phyloP scores from a whole-genome alignment of 1,140 invertebrate genomes.

The Thaumatotibia leucotreta region DNA sequence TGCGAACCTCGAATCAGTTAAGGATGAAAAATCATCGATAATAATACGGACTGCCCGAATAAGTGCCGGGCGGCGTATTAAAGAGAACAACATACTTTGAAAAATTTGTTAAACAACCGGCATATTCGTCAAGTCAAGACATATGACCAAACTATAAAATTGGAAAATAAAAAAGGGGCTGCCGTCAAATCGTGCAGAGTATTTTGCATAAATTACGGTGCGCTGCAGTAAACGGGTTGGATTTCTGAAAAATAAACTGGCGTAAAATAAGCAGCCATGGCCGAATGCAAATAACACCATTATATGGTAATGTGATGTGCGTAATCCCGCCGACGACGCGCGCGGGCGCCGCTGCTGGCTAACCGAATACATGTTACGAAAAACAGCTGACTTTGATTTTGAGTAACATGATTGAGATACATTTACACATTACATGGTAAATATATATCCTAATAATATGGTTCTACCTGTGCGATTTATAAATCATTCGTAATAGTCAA shows the following conservation, averaged over 20 bases:
- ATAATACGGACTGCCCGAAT: not conserved
- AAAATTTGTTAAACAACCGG: conserved; percentile 15
- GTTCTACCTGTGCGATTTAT: too few relatives aligned
- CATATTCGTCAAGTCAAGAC: conserved; percentile 19
- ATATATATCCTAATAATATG: too few relatives aligned
- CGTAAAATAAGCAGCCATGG: conserved; percentile 50
- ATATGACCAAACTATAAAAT: conserved; percentile 30
- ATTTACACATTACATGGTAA: too few relatives aligned
- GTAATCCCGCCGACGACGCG: conserved; percentile 49
- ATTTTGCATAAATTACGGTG: conserved; percentile 65
- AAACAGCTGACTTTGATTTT: conserved; percentile 31
- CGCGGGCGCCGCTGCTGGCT: conserved; percentile 41
- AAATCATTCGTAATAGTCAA: too few relatives aligned
- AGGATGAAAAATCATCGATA: conserved; percentile 14
- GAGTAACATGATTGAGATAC: too few relatives aligned
- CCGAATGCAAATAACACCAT: conserved; percentile 66
- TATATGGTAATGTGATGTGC: conserved; percentile 66
- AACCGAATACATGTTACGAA: conserved; percentile 37
- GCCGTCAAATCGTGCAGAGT: conserved; percentile 46
- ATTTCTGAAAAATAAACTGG: conserved; percentile 61
- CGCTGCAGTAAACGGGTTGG: conserved; percentile 35
- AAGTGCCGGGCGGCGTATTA: conserved; percentile 6
- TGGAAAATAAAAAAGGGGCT: conserved; percentile 36
- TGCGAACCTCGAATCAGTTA: conserved; percentile 18
- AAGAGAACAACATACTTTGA: not conserved